Percentiles rank a stretch among this genome's conserved stretches.
These are phyloP conservation scores for Thecocarcelia acutangulata DNA, from an alignment of 2,888 invertebrate species.

Conservation along the genomic window DNA sequence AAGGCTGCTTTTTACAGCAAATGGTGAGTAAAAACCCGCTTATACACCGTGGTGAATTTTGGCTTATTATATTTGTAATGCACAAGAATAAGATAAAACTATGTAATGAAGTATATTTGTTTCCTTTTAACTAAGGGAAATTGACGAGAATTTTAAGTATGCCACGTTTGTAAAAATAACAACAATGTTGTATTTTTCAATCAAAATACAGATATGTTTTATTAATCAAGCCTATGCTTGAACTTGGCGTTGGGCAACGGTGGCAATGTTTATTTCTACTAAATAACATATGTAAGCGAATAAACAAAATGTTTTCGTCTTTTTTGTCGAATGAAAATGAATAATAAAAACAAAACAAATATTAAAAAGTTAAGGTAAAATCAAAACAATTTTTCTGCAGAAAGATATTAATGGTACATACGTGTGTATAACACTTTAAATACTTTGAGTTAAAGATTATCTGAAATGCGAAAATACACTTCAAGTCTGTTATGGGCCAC, in stretches of 20 bases:
- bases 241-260: not conserved
- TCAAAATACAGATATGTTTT: not conserved
- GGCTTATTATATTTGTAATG: conserved; percentile 1
- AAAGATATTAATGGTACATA: no score
- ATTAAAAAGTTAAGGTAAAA: conserved; percentile 45
- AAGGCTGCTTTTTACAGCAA: conserved; percentile 60
- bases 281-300: not conserved
- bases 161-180: conserved; percentile 54
- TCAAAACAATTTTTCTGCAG: no score
- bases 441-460: no score
- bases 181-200: conserved; percentile 42
- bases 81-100: conserved; percentile 8
- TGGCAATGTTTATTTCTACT: not conserved
- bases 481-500: no score
- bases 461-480: no score
- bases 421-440: no score
- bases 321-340: conserved; percentile 17
- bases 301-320: not conserved
- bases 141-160: conserved; percentile 52
- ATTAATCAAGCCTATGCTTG: conserved; percentile 41
- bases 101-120: not conserved
- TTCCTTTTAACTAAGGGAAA: conserved; percentile 38
- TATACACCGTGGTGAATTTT: conserved; percentile 59
- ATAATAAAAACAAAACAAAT: conserved; percentile 20
- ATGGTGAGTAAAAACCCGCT: conserved; percentile 64